Conservation (phyloP, 2,888 invertebrate species). For the Rhynchonema sp. region DNA sequence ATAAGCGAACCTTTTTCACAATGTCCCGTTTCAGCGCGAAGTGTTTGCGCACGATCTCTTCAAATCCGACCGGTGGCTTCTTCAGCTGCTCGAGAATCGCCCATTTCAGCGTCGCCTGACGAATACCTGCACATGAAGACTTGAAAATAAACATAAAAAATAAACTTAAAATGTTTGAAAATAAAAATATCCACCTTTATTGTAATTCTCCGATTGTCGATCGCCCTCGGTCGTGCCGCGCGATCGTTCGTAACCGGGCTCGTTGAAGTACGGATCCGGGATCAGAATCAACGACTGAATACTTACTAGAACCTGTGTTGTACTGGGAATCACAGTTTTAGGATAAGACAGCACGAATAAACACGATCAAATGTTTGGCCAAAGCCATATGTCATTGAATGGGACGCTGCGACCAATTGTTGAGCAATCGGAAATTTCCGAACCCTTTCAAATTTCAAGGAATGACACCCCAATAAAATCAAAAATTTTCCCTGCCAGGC, state of each 20-base stretch:
- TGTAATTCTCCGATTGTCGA: conserved; percentile 20
- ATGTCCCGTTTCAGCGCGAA: conserved; percentile 21
- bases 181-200: no score
- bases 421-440: no score
- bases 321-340: neutral
- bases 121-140: conserved; percentile 1
- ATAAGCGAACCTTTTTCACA: conserved; percentile 17
- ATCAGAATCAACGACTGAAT: conserved; percentile 78
- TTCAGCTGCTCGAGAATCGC: conserved; percentile 24
- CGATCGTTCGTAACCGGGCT: conserved; percentile 75
- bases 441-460: no score
- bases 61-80: conserved; percentile 22
- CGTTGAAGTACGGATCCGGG: conserved; percentile 81
- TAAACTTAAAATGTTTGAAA: neutral
- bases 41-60: conserved; percentile 21
- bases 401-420: no score
- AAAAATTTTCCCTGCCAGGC: no score
- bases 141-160: neutral
- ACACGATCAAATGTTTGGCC: no score
- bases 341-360: no score
- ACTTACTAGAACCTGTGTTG: conserved; percentile 56
- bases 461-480: no score
- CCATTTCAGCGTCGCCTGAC: conserved; percentile 14
- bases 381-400: no score
- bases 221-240: conserved; percentile 50